Percentiles rank a stretch among this genome's conserved stretches.
phyloP scores from a whole-genome alignment of 2,888 invertebrate genomes.

The Drosophila niveifrons region DNA sequence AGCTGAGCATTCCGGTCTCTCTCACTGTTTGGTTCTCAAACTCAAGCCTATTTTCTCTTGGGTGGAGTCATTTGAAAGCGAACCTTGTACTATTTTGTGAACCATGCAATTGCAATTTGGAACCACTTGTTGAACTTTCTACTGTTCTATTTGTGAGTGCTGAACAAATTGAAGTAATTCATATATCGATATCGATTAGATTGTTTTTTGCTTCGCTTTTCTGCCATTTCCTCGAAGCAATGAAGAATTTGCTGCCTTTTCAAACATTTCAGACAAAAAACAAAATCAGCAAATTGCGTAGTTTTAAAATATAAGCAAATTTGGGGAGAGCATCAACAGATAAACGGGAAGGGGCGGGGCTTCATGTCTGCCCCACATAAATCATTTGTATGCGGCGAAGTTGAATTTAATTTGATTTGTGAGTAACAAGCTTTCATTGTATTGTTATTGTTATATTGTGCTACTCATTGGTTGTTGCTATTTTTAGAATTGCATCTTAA shows the following conservation, averaged over 20 bases:
- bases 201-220: not conserved
- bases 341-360: not conserved
- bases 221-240: not conserved
- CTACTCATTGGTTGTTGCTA: conserved; percentile 30
- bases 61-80: not conserved
- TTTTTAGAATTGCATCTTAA: conserved; percentile 54
- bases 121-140: conserved; percentile 2
- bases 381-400: conserved; percentile 15
- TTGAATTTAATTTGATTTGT: conserved; percentile 29
- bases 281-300: not conserved
- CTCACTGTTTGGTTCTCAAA: not conserved
- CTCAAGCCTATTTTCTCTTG: conserved; percentile 6
- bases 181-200: not conserved
- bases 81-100: not conserved
- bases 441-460: conserved; percentile 37
- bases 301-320: not conserved
- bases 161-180: not conserved
- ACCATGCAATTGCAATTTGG: not conserved
- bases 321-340: not conserved
- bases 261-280: not conserved
- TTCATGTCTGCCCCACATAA: conserved; percentile 14
- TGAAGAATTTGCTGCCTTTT: not conserved
- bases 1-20: not conserved
- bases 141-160: not conserved
- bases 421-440: conserved; percentile 48